Evolutionary conservation across 2,797 vertebrate genomes (phyloP), one percentile per base, ranked within the genome.

Genomic region (Lepidocolaptes lacrymiger): DNA sequence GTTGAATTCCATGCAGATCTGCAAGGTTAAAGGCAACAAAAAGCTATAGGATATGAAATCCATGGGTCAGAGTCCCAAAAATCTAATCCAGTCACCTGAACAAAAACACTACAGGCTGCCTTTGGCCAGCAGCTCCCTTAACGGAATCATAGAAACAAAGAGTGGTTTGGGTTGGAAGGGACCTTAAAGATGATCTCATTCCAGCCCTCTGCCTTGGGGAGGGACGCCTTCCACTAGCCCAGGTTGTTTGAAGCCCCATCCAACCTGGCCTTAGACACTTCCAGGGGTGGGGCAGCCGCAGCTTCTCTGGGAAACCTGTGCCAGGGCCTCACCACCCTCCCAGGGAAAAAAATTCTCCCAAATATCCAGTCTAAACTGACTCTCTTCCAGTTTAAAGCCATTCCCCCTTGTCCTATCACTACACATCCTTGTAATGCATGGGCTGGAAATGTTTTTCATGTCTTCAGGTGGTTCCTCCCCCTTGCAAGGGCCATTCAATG

Each of bases 381-480:
- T 22, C 14, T 39, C 14, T 63, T 51, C 1, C 37, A 34, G 64
- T 64, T 34, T 26, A 34, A 77, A 83, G 12, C 8, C 24, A 22
- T 51, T 83, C n/a, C 14, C 21, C 6, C 6, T 4, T 23, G 7
- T 46, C 58, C 64, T 30, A 14, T 14, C 36, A 12, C 23, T 49
- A 9, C 71, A 62, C 41, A 5, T 6, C 49, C 17, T 6, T 64
- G 37, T 13, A 46, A 68, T 26, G 16, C 7, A 23, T 39, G 17
- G 5, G 0, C 0, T 41, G 23, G 48, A 51, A 8, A 10, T 0
- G 4, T 51, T 80, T 66, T 67, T 48, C 12, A 10, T 1, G 4
- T 34, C 20, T 82, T 59, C 62, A 72, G n/a, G 44, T 14, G 9
- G 7, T 58, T 73, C 21, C 8, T 80, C 6, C 14, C 19, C 23